A percentile compares a stretch with the other conserved stretches of the same genome.
phyloP scores from a whole-genome alignment of 2,113 vertebrate species.

The Oceanodroma tethys region DNA sequence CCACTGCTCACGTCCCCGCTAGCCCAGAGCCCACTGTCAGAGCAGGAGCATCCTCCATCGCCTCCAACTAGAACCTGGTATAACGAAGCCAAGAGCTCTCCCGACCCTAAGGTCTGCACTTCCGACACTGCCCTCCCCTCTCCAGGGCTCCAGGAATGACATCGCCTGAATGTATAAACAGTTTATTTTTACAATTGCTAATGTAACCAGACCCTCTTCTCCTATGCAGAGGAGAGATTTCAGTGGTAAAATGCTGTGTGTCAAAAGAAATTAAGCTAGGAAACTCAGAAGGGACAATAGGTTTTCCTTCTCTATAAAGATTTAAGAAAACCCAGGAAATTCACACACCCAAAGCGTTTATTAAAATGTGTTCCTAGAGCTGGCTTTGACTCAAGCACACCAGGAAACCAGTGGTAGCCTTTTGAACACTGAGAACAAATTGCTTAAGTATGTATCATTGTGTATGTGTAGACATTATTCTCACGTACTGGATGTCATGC shows the following conservation, averaged over 20 bases:
- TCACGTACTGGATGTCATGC: not conserved
- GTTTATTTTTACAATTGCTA: not conserved
- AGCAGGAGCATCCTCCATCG: fast-evolving
- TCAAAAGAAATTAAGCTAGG: not conserved
- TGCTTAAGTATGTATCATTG: not conserved
- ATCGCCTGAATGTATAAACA: not conserved
- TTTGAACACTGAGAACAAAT: slow-evolving; percentile 6
- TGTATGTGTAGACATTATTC: not conserved
- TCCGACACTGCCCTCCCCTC: not conserved
- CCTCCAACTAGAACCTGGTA: not conserved
- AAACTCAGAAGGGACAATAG: not conserved
- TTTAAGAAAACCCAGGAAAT: slow-evolving; percentile 13
- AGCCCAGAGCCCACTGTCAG: not conserved
- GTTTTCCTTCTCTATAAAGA: not conserved
- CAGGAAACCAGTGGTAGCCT: not conserved
- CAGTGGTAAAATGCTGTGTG: not conserved
- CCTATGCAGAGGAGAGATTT: not conserved
- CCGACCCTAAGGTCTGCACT: not conserved
- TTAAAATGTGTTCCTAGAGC: not conserved
- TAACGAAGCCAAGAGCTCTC: not conserved
- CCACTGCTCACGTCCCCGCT: not conserved
- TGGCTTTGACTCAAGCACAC: not conserved
- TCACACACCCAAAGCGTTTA: not conserved
- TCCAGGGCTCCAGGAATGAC: not conserved
- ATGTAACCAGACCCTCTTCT: not conserved